Base-by-base conservation (phyloP, 2,113 vertebrate species). In the Poecilia latipinna region DNA sequence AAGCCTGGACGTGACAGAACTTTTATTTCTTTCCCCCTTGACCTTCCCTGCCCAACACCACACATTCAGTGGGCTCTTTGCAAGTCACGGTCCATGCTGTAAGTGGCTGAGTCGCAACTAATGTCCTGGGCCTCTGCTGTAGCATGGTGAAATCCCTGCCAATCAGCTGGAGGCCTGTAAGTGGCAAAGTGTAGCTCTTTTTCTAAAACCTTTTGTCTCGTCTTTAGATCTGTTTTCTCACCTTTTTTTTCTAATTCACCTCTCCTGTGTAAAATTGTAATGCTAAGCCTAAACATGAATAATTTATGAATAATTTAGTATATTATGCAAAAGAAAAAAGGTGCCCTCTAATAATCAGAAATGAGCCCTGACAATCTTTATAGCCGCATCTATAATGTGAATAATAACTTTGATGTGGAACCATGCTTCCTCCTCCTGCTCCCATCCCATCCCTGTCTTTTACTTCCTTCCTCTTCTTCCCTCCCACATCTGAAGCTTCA, bases 401-500 rank as follows among this genome's bases (percentile, higher is more conserved):
- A 88, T 90, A 92, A 91, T 91, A 76, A 94, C 86, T 15, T 92
- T 95, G 92, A 94, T 94, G 85, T 95, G 93, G 93, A 95, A 91
- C 86, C 89, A 89, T 90, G 88, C 91, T 89, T 89, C 93, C 90
- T 91, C 91, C 91, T 90, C 84, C 79, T 88, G 82, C 79, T 82
- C 74, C 90, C 87, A 69, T 89, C 88, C 90, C 89, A 61, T 89
- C 89, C 86, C 86, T 81, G 85, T 93, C 95, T 94, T 94, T 91
- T 89, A 95, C 83, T 86, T 86, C 87, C 86, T 90, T 81, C 88
- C 79, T 88, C 84, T 89, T 82, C 86, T 88, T 79, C 87, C 89
- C 96, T 97, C 95, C 95, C 95, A 96, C 96, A 68, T 95, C 95
- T 96, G 94, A 99, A 99, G 98, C 97, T 99, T 99, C 94, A 99